These are phyloP conservation scores for Leptodirus hochenwartii DNA, from an alignment of 2,888 invertebrate genomes.

Conservation along the genomic window DNA sequence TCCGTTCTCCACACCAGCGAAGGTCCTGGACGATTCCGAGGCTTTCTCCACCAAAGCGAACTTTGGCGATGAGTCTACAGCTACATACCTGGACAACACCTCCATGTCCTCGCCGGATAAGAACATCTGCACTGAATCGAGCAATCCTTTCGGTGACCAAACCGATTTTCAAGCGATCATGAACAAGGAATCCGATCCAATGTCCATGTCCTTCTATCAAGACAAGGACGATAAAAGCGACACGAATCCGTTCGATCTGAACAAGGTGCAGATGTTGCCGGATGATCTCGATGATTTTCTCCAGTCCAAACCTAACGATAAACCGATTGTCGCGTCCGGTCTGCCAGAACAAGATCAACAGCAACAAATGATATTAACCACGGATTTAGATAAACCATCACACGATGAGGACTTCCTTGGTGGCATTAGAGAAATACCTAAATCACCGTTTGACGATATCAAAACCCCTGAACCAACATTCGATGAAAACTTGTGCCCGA, in stretches of 20 bases:
- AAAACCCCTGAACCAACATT: slow-evolving; percentile 8
- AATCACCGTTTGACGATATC: slow-evolving; percentile 6
- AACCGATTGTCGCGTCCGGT: slow-evolving; percentile 11
- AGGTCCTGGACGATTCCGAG: slow-evolving; percentile 28
- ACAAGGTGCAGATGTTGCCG: slow-evolving; percentile 38
- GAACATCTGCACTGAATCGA: slow-evolving; percentile 2
- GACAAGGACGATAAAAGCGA: slow-evolving; percentile 37
- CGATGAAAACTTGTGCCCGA: slow-evolving; percentile 5
- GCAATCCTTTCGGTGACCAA: slow-evolving; percentile 30
- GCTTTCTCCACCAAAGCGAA: slow-evolving; percentile 32
- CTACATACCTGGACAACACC: slow-evolving; percentile 18
- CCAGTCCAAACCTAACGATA: slow-evolving; percentile 10
- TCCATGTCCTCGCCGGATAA: slow-evolving; percentile 7
- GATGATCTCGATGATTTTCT: slow-evolving; percentile 28
- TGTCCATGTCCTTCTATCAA: slow-evolving; percentile 47
- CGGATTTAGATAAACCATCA: slow-evolving; percentile 18
- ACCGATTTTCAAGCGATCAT: slow-evolving; percentile 17
- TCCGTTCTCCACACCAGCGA: slow-evolving; percentile 23
- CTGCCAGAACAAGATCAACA: slow-evolving; percentile 18
- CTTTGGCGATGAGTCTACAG: slow-evolving; percentile 30
- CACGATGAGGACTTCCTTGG: slow-evolving; percentile 13
- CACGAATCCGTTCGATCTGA: slow-evolving; percentile 33
- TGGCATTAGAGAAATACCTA: slow-evolving; percentile 13
- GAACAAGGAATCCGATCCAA: slow-evolving; percentile 40
- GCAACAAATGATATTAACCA: slow-evolving; percentile 13